Evolutionary conservation across 2,888 invertebrate species (phyloP).

Genomic region (Acanthosepion pharaonis): DNA sequence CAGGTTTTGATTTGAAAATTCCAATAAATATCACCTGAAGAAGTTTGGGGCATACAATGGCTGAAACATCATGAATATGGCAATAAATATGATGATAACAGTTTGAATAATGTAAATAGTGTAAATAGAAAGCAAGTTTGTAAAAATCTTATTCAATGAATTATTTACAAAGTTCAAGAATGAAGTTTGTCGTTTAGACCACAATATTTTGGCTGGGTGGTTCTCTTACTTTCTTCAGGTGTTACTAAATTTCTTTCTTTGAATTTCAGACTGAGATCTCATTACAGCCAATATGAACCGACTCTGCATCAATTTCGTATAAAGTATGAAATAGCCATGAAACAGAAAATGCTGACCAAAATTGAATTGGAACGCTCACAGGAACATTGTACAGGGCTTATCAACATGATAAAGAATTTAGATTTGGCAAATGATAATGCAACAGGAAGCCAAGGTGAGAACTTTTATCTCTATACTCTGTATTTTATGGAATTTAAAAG

Average conservation of each 20-base stretch:
- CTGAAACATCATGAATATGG: no score
- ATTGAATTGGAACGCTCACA: conserved; percentile 74
- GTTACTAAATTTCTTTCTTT: neutral
- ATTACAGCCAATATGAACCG: conserved; percentile 74
- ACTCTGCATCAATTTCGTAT: conserved; percentile 72
- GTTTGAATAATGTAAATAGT: no score
- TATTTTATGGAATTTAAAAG: neutral
- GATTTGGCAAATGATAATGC: conserved; percentile 61
- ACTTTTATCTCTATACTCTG: neutral
- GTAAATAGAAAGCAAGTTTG: no score
- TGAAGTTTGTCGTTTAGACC: no score
- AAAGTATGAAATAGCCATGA: conserved; percentile 75
- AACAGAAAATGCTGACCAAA: conserved; percentile 74
- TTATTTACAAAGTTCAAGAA: no score
- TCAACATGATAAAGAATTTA: conserved; percentile 70
- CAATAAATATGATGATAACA: no score
- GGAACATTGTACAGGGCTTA: conserved; percentile 72
- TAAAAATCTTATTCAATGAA: no score
- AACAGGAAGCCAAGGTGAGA: conserved; percentile 33
- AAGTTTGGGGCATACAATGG: no score
- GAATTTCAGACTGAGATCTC: conserved; percentile 69
- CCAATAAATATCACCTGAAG: no score
- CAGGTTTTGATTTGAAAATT: no score
- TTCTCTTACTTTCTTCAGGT: neutral
- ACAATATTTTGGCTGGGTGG: neutral